Percentiles rank a stretch among this genome's conserved stretches.
These are phyloP conservation scores for Phragmatobia fuliginosa DNA, from an alignment of 2,888 invertebrate species.

Conservation along the genomic window DNA sequence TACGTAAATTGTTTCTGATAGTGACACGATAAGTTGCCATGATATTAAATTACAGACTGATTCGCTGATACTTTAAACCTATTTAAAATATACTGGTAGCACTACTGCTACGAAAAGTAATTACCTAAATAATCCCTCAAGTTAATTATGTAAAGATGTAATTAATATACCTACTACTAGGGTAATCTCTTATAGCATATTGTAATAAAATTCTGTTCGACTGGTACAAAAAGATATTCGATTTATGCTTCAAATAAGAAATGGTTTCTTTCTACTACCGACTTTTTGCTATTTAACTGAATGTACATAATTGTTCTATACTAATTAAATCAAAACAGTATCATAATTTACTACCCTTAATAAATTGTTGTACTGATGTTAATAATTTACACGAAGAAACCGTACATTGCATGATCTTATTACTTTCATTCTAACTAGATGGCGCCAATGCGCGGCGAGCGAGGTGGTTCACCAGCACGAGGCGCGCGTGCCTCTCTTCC, in stretches of 20 bases:
- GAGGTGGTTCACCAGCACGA: slow-evolving; percentile 80
- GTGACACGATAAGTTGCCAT: slow-evolving; percentile 28
- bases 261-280: neutral
- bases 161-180: neutral
- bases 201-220: neutral
- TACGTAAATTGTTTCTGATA: slow-evolving; percentile 31
- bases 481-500: slow-evolving; percentile 83
- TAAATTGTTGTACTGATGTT: neutral
- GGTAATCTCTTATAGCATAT: too few species aligned
- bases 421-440: slow-evolving; percentile 60
- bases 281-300: neutral
- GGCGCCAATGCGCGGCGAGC: slow-evolving; percentile 85
- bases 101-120: neutral
- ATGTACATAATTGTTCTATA: neutral
- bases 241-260: neutral
- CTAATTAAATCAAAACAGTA: neutral
- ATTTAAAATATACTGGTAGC: neutral
- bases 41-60: slow-evolving; percentile 16
- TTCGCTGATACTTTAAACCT: slow-evolving; percentile 2
- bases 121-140: neutral
- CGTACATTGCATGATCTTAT: neutral
- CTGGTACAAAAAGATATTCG: neutral
- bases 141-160: neutral
- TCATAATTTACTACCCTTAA: neutral
- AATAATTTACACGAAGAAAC: neutral